Evolutionary conservation across 2,888 invertebrate species (phyloP), one percentile per base, ranked within the genome.

Genomic region (Coecobrya sp.): DNA sequence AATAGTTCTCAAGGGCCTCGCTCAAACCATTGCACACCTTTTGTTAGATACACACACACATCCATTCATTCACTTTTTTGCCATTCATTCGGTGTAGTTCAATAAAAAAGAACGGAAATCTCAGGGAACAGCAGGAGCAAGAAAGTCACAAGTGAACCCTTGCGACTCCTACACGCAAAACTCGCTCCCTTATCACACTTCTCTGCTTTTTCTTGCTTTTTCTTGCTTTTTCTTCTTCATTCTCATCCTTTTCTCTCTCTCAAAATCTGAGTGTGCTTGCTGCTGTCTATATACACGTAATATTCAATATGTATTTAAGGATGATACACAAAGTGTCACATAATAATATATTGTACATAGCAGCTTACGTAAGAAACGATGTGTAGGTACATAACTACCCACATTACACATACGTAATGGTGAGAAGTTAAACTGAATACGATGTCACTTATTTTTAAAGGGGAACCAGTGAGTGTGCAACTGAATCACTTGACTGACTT

Each of bases 401-500:
- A n/a, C n/a, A n/a, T n/a, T n/a, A n/a, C n/a, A n/a, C n/a, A 22
- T n/a, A 79, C 11, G n/a, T n/a, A n/a, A 52, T 79, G 70, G 68
- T 25, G n/a, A 73, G 5, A 25, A 16, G 79, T 79, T 49, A 79
- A 25, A 79, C 25, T 13, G 52, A 30, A 52, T 79, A 13, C 25
- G 25, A 22, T 49, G 49, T 8, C 16, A 79, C 19, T 79, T 79
- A 19, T 55, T 30, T 79, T 79, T 79, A n/a, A 10, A 25, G 59
- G 22, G 59, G 19, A 55, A 55, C n/a, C 0, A 59, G 11, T n/a
- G 30, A 79, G 7, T 52, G 49, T 7, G 49, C 30, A 36, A 81
- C 42, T 30, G 59, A 81, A 42, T n/a, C 59, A 81, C 81, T 81
- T 81, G 81, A 81, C 81, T 81, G 55, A 76, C 76, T 49, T 76